Base-by-base conservation (phyloP, 37 sponge, comb jelly and placozoan species). In the Spongia lamella region DNA sequence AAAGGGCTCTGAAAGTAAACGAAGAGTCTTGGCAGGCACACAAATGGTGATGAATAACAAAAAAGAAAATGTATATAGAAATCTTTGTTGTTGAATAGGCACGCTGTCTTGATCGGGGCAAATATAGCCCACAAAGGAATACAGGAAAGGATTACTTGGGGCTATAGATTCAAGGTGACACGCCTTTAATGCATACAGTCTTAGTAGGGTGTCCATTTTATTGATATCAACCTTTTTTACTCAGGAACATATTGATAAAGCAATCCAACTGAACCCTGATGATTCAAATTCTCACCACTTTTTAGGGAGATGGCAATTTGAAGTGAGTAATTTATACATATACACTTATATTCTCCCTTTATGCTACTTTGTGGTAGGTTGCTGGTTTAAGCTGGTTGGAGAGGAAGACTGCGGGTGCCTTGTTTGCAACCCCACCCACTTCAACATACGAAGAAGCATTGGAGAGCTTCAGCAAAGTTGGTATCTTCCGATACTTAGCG, bases 381-480 rank as follows among this genome's bases (percentile, higher is more conserved):
- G 89, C 89, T 16, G 73, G 79, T 4, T 13, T 89, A 11, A 79
- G 84, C 29, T 89, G 89, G 89, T 34, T 89, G 36, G 89, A 89
- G 64, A 73, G 63, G 76, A 89, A 83, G 49, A 84, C 84, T 31
- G 89, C 89, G 15, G 65, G 69, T 52, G 84, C 84, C 19, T 43
- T 89, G 36, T 89, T 53, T 73, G 79, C 79, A 34, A 26, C 75
- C 17, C 84, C 79, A n/a, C 89, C 89, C 3, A 36, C 78, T 43
- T 36, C 84, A n/a, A 79, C 56, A 0, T 83, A 75, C 39, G 63
- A 73, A 25, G 87, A 82, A 29, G 62, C 83, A 2, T 60, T 90
- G n/a, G 63, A 78, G 11, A 26, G 51, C 68, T 85, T 85, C 56
- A 81, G 39, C 39, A 80, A 71, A 60, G 87, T 76, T 39, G 37